These are phyloP conservation scores for Gobiocypris rarus DNA, from an alignment of 2,113 vertebrate species.

Conservation along the genomic window DNA sequence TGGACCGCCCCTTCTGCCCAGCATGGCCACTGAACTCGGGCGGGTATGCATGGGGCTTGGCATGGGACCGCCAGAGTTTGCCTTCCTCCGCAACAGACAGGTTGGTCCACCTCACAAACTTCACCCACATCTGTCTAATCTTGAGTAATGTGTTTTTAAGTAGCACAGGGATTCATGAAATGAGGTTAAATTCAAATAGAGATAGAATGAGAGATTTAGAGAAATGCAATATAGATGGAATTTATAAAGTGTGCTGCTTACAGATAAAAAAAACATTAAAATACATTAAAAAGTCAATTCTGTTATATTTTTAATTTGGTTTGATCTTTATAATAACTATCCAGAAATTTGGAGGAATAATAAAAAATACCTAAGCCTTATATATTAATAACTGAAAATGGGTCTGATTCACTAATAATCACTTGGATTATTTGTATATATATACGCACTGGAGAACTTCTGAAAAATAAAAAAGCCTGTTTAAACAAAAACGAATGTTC, in stretches of 20 bases:
- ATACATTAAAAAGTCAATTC: background rate
- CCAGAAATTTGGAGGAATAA: background rate
- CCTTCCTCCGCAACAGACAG: slow-evolving; percentile 87
- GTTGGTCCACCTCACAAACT: slow-evolving; percentile 66
- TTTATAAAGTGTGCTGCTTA: background rate
- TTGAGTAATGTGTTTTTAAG: background rate
- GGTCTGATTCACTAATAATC: background rate
- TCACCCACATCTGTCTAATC: background rate
- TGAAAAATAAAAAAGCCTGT: background rate
- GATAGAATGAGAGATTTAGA: background rate
- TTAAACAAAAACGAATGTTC: background rate
- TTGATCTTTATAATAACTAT: background rate
- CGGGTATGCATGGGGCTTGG: slow-evolving; percentile 84
- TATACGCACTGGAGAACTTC: too few relatives aligned
- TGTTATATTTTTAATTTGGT: background rate
- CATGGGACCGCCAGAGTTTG: slow-evolving; percentile 92
- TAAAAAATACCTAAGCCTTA: background rate
- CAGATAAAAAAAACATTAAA: background rate
- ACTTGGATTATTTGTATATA: background rate
- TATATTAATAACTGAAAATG: background rate
- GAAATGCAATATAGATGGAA: background rate
- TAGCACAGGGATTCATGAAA: background rate
- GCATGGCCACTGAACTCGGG: slow-evolving; percentile 85
- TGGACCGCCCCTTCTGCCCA: slow-evolving; percentile 71
- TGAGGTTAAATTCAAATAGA: background rate